Percentiles rank a stretch among this genome's conserved stretches.
Conservation (phyloP, 2,113 vertebrate species). For the Gobiocypris rarus region DNA sequence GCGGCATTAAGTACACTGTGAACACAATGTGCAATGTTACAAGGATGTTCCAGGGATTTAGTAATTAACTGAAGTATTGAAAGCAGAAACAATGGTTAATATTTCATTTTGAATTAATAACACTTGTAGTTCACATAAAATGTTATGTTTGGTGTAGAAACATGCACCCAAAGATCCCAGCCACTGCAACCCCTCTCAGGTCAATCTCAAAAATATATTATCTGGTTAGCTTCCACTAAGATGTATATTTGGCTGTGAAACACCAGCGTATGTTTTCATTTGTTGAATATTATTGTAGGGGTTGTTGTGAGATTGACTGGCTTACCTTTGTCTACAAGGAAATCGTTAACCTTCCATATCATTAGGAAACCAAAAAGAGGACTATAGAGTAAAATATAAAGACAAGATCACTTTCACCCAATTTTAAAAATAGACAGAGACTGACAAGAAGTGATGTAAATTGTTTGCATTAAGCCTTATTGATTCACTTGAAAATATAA, state of each 20-base stretch:
- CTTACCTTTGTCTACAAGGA: neutral
- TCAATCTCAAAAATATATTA: neutral
- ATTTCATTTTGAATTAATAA: constrained; percentile 19
- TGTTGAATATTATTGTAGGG: neutral
- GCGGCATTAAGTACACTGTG: constrained; percentile 13
- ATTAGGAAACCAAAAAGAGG: neutral
- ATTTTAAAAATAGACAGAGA: too few species aligned
- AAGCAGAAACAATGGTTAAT: neutral
- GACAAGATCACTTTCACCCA: neutral
- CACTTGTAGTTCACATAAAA: neutral
- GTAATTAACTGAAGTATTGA: neutral
- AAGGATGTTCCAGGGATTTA: neutral
- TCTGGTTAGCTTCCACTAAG: neutral
- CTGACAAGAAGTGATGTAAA: neutral
- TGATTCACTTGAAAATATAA: neutral
- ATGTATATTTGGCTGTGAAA: neutral
- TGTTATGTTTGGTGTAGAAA: neutral
- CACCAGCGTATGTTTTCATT: neutral
- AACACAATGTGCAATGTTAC: constrained; percentile 24
- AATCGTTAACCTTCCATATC: neutral
- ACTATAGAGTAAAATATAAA: neutral
- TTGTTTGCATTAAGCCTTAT: neutral
- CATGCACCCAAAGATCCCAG: neutral
- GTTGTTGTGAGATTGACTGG: neutral
- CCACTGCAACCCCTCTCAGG: neutral